Percentiles rank a stretch among this genome's conserved stretches.
These are phyloP conservation scores for Furcifer pardalis DNA, from an alignment of 2,797 vertebrate species.

Conservation along the genomic window DNA sequence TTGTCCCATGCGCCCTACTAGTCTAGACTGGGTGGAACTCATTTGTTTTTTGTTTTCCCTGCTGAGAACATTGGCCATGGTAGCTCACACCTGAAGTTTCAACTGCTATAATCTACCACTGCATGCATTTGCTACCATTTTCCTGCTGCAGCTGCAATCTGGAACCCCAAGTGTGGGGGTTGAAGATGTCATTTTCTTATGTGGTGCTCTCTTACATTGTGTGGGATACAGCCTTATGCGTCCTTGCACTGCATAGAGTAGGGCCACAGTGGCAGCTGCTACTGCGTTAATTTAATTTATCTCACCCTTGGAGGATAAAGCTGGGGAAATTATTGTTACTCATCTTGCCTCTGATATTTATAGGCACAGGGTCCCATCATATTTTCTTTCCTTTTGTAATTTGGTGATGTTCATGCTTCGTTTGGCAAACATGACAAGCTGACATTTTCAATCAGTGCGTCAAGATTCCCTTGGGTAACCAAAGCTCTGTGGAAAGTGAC, in stretches of 20 bases:
- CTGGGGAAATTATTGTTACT: constrained; percentile 39
- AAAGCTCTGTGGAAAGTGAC: constrained; percentile 12
- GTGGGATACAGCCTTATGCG: too few species aligned
- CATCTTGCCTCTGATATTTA: constrained; percentile 43
- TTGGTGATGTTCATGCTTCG: constrained; percentile 31
- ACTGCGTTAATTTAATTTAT: constrained; percentile 5
- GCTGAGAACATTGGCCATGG: background rate
- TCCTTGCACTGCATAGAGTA: too few species aligned
- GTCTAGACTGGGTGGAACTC: background rate
- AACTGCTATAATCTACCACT: background rate
- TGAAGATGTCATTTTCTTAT: background rate
- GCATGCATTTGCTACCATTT: background rate
- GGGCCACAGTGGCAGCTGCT: background rate
- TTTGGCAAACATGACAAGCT: constrained; percentile 39
- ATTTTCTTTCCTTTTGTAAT: constrained; percentile 42
- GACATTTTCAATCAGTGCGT: constrained; percentile 39
- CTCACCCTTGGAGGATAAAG: background rate
- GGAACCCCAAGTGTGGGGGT: too few species aligned
- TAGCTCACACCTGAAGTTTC: background rate
- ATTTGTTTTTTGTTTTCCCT: background rate
- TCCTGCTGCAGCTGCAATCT: background rate
- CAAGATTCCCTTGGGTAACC: background rate
- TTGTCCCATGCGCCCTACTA: too few species aligned
- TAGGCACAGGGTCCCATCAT: constrained; percentile 33
- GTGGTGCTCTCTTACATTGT: too few species aligned